phyloP scores from a whole-genome alignment of 2,797 vertebrate genomes.

The Mormyrus hasselquistii region DNA sequence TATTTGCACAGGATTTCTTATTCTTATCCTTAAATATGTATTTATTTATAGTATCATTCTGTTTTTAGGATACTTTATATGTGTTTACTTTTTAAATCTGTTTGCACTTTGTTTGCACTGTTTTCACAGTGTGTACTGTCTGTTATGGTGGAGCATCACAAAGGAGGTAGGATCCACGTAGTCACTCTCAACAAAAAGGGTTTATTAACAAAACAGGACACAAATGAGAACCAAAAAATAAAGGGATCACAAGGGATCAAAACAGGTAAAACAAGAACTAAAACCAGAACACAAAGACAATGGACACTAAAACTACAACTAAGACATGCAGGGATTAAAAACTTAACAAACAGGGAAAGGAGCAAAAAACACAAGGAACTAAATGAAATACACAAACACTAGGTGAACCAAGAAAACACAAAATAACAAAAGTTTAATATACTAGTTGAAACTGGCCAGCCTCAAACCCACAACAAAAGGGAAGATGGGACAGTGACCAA shows the following conservation, averaged over 20 bases:
- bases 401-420: neutral
- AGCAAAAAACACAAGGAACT: neutral
- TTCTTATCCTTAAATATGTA: neutral
- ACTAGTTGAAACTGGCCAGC: neutral
- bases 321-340: neutral
- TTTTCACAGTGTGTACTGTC: neutral
- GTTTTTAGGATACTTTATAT: neutral
- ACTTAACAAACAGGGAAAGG: neutral
- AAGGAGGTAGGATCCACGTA: neutral
- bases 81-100: neutral
- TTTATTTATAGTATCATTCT: neutral
- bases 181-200: neutral
- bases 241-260: neutral
- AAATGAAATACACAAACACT: neutral
- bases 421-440: neutral
- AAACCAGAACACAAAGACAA: neutral
- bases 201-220: neutral
- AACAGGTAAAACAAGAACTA: neutral
- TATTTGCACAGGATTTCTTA: neutral
- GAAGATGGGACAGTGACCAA: neutral
- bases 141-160: neutral
- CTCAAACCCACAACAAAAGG: neutral
- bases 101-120: neutral
- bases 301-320: neutral
- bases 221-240: neutral